Conservation (phyloP, 2,113 vertebrate species). For the Gasterosteus nipponicus region DNA sequence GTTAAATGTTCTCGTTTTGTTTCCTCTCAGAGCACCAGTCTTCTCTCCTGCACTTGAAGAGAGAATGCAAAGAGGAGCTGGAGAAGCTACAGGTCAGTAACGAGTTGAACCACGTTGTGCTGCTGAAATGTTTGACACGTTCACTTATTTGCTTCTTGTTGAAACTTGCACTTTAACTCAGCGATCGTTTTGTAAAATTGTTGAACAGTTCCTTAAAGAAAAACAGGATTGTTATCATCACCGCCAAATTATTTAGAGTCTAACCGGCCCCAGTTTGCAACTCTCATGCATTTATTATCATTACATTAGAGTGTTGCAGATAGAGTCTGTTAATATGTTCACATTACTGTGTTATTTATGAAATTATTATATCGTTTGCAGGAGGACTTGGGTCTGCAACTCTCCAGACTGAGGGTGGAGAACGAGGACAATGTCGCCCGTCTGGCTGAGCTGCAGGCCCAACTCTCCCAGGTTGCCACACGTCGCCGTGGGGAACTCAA, state of each 20-base stretch:
- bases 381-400: constrained; percentile 86
- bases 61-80: constrained; percentile 91
- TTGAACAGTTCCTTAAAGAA: background rate
- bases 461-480: constrained; percentile 76
- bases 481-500: constrained; percentile 74
- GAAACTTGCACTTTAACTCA: background rate
- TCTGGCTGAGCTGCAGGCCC: constrained; percentile 80
- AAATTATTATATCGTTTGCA: constrained; percentile 53
- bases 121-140: background rate
- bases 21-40: constrained; percentile 91
- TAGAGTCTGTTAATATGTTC: background rate
- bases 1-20: constrained; percentile 1
- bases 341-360: background rate
- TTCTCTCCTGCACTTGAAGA: constrained; percentile 94
- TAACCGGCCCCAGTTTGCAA: background rate
- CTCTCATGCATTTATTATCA: background rate
- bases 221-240: background rate
- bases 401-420: constrained; percentile 85
- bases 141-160: background rate
- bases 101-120: background rate
- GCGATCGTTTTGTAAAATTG: no score
- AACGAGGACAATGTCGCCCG: constrained; percentile 81
- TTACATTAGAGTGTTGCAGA: background rate
- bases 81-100: constrained; percentile 89
- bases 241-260: background rate